Conservation (phyloP, 1,140 invertebrate genomes). For the Drosophila pandora region DNA sequence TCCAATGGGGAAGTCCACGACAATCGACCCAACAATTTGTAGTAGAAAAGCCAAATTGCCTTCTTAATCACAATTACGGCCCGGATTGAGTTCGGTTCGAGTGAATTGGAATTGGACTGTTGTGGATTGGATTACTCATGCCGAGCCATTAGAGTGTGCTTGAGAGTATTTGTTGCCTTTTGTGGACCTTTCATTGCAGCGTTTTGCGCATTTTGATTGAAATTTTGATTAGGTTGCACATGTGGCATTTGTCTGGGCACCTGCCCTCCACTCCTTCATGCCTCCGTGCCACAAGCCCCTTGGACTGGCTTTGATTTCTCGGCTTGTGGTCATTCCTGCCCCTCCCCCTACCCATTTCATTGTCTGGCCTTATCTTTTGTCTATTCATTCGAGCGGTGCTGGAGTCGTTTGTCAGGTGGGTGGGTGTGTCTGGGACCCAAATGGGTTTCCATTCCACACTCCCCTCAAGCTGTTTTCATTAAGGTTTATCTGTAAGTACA, state of each 20-base stretch:
- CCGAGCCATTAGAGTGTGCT: slow-evolving; percentile 19
- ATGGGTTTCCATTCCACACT: neutral
- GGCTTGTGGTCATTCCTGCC: slow-evolving; percentile 51
- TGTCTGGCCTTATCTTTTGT: slow-evolving; percentile 30
- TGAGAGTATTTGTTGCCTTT: slow-evolving; percentile 35
- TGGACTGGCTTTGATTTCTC: slow-evolving; percentile 65
- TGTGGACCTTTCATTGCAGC: slow-evolving; percentile 48
- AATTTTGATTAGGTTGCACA: slow-evolving; percentile 74
- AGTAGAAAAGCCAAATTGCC: slow-evolving; percentile 30
- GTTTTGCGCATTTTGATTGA: slow-evolving; percentile 72
- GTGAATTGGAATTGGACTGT: slow-evolving; percentile 5
- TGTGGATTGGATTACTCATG: slow-evolving; percentile 39
- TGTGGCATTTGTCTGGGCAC: slow-evolving; percentile 62
- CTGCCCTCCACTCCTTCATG: neutral
- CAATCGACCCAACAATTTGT: slow-evolving; percentile 37
- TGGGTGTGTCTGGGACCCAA: slow-evolving; percentile 28
- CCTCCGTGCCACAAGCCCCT: neutral
- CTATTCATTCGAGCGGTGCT: slow-evolving; percentile 22
- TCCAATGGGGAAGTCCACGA: slow-evolving; percentile 8
- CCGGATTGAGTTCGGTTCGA: slow-evolving; percentile 27
- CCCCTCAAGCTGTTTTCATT: slow-evolving; percentile 15
- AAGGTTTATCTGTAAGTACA: slow-evolving; percentile 17
- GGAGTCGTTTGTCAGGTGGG: slow-evolving; percentile 15
- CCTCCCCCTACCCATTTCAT: slow-evolving; percentile 20
- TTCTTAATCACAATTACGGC: slow-evolving; percentile 45